Base-by-base conservation (phyloP, 2,888 invertebrate genomes). In the Muscina levida region DNA sequence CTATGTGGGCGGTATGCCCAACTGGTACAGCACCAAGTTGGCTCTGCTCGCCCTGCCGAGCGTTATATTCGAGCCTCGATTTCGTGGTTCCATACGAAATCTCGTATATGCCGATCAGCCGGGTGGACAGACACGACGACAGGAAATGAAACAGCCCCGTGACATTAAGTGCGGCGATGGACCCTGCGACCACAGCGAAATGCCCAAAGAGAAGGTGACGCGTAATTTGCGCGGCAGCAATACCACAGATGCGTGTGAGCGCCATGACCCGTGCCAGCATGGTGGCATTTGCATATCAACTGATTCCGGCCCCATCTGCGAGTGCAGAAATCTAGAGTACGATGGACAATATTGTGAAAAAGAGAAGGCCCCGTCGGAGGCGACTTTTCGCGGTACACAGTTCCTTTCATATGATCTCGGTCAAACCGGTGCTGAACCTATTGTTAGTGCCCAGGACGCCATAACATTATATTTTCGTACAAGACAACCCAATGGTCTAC, bases 201-300 rank as follows among this genome's bases (percentile, higher is more conserved):
- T 89, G 83, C 89, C 90, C 8, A 88, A 87, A 67, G 90, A 91
- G 75, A 89, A 91, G 83, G 90, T 90, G 46, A 85, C 89, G 51
- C 84, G 91, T 85, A 88, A 85, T 48, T 85, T 88, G 57, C 85
- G 88, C 13, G 83, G 83, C 2, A 87, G 87, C n/a, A 95, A 95
- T 90, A 94, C 94, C 87, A 95, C 95, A 77, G 97, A 96, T 88
- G 95, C 95, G 2, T 97, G 97, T 87, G 96, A 96, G 90, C 93
- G 95, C 0, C 94, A 95, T 72, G 97, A 97, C 91, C 98, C 97
- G 0, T 99, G 98, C 91, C 95, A 96, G 89, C 97, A 98, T 87
- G 97, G 96, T 2, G 98, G 98, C 15, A 95, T 97, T 85, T 99
- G 98, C 92, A 97, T 98, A 91, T 97, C 97, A 85, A 97, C 97